phyloP scores from a whole-genome alignment of 37 sponge, comb jelly and placozoan species.

The Aphrocallistes beatrix region DNA sequence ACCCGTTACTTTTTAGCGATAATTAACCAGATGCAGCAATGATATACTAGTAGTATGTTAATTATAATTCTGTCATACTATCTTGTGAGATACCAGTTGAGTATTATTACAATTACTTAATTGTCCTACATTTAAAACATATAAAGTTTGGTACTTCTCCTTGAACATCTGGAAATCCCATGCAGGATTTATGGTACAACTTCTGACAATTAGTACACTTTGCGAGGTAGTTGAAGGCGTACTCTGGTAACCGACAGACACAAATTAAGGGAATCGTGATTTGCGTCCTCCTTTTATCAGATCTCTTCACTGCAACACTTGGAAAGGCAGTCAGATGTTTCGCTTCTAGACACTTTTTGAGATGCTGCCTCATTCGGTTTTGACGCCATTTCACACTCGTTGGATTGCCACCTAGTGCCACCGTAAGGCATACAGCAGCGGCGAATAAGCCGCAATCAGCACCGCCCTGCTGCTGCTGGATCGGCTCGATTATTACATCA shows the following conservation, averaged over 20 bases:
- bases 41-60: too few relatives aligned
- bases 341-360: background rate
- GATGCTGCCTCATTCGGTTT: background rate
- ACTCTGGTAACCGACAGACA: constrained; percentile 11
- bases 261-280: constrained; percentile 10
- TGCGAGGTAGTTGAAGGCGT: background rate
- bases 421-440: background rate
- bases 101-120: too few relatives aligned
- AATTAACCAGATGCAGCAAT: background rate
- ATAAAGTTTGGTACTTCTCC: background rate
- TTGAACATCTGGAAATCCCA: background rate
- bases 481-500: background rate
- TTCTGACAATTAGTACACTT: background rate
- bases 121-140: constrained; percentile 11
- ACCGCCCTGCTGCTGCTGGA: constrained; percentile 11
- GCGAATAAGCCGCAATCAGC: constrained; percentile 1
- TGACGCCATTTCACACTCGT: background rate
- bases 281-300: background rate
- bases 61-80: too few relatives aligned
- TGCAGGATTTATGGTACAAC: background rate
- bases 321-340: constrained; percentile 1
- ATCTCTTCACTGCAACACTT: background rate
- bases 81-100: too few relatives aligned
- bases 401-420: background rate
- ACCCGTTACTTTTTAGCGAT: background rate